Base-by-base conservation (phyloP, 2,797 vertebrate genomes). In the Tinamus major region DNA sequence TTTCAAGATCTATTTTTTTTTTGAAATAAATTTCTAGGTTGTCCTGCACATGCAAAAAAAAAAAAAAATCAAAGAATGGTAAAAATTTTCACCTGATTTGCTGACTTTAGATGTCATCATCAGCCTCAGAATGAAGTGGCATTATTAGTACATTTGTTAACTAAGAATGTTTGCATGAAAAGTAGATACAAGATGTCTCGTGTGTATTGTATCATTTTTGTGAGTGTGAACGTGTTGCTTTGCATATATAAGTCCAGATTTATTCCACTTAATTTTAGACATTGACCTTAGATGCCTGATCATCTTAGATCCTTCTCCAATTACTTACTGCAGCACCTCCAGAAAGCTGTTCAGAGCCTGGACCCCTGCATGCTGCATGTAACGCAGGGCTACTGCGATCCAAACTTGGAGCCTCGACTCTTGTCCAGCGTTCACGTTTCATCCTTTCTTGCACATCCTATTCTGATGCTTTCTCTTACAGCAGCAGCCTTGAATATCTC, bases 231-330 rank as follows among this genome's bases (percentile, higher is more conserved):
- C 27, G 4, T 12, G 62, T 76, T 88, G 78, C 65, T 91, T 86
- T 95, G 79, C 29, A 6, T 65, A 10, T 48, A 65, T 55, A 86
- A 21, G 49, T 69, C 63, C 67, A 55, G 46, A 72, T 96, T 83
- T 80, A 67, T 79, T 93, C 72, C 27, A 6, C 51, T 92, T 96
- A 79, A 93, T 93, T 96, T 93, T 95, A 94, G 83, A 35, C 67
- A n/a, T 29, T 95, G 91, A 74, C 87, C 83, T 86, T 67, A 59
- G 79, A 23, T 59, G 39, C 14, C 21, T 59, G 2, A 3, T 33
- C 63, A 81, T 79, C 63, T 48, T 79, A 19, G 63, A 1, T 91
- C 72, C 63, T 81, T 96, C 87, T 93, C 77, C 29, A 55, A 37
- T 94, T 92, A 71, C 90, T 42, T 15, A n/a, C 62, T 48, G 4